Conservation (phyloP, 1,140 invertebrate species). For the Geopemphigus sp. region DNA sequence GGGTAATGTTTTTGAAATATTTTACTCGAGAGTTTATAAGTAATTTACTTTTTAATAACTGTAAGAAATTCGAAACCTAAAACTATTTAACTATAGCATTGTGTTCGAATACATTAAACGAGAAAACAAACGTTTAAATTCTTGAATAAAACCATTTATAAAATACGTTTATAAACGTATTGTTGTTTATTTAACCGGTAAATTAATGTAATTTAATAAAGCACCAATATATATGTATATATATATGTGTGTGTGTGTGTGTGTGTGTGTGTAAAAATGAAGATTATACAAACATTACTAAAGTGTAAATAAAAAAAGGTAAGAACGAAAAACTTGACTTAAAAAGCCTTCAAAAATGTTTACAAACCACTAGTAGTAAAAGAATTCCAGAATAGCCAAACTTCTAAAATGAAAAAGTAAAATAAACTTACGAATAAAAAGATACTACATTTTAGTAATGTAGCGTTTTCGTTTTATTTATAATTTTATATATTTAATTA, state of each 20-base stretch:
- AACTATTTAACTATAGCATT: neutral
- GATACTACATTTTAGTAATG: neutral
- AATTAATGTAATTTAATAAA: neutral
- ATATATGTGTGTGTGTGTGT: too few relatives aligned
- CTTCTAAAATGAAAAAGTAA: neutral
- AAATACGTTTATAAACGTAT: neutral
- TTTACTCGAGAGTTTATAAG: neutral
- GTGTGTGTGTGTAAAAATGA: too few relatives aligned
- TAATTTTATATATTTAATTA: neutral
- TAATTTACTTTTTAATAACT: neutral
- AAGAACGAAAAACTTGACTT: neutral
- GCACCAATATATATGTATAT: neutral
- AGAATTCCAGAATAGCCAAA: neutral
- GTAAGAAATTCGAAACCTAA: neutral
- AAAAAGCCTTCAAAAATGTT: conserved; percentile 8
- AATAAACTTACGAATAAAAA: neutral
- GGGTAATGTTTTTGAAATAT: neutral
- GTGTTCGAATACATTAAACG: neutral
- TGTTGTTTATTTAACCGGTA: neutral
- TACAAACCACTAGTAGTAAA: conserved; percentile 1
- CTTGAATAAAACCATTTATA: neutral
- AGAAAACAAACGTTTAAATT: neutral
- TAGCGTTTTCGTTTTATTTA: neutral
- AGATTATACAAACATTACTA: neutral
- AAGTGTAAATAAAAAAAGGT: conserved; percentile 28